Evolutionary conservation across 2,113 vertebrate species (phyloP).

Genomic region (Myotis yumanensis): DNA sequence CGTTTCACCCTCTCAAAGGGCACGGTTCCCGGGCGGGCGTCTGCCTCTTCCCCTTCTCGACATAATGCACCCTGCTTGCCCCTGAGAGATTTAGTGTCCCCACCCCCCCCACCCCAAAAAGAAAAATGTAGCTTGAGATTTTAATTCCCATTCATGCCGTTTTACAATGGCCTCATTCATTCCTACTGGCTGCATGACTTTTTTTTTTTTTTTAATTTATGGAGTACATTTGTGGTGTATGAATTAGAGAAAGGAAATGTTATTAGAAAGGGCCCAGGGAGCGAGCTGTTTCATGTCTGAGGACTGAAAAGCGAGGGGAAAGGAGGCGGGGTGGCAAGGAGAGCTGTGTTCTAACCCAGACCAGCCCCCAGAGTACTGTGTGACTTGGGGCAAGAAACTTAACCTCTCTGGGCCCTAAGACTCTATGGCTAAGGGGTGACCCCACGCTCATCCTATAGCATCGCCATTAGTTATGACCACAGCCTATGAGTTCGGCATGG

Average conservation of each 20-base stretch:
- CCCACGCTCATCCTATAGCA: fast-evolving
- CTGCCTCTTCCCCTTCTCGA: not conserved
- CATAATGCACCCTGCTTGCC: not conserved
- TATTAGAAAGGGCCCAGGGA: not conserved
- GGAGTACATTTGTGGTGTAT: not conserved
- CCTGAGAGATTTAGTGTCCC: not conserved
- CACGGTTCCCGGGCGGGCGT: not conserved
- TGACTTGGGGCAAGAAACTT: not conserved
- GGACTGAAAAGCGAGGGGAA: not conserved
- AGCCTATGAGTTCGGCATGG: too few species aligned
- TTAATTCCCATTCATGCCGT: not conserved
- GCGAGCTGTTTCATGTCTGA: not conserved
- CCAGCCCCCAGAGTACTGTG: not conserved
- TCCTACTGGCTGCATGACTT: not conserved
- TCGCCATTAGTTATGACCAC: fast-evolving
- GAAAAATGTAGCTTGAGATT: conserved; percentile 2
- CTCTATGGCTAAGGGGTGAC: too few species aligned
- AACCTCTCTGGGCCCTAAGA: not conserved
- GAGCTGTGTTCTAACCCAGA: not conserved
- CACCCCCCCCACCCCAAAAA: not conserved
- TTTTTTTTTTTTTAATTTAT: conserved; percentile 33
- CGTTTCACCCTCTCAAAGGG: not conserved
- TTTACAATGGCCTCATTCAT: conserved; percentile 43
- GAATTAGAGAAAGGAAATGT: conserved; percentile 26
- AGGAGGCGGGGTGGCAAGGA: not conserved